Evolutionary conservation across 2,797 vertebrate genomes (phyloP).

Genomic region (Eutrigla gurnardus): DNA sequence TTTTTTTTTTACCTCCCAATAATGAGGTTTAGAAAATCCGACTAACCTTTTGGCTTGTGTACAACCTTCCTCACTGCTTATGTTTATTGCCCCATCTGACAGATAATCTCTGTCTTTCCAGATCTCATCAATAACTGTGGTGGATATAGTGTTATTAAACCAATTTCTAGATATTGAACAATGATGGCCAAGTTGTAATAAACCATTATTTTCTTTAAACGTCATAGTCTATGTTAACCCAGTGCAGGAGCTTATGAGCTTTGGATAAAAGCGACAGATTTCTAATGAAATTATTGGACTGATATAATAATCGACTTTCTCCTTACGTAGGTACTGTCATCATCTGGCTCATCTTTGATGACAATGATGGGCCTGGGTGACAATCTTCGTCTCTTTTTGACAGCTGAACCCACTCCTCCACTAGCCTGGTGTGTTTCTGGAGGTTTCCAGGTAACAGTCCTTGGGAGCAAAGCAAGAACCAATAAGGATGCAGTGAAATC

Average conservation of each 20-base stretch:
- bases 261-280: background rate
- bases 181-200: background rate
- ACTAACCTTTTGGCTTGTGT: background rate
- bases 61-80: background rate
- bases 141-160: background rate
- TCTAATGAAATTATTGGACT: background rate
- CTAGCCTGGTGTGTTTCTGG: constrained; percentile 49
- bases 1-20: constrained; percentile 1
- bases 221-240: background rate
- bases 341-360: constrained; percentile 79
- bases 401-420: constrained; percentile 41
- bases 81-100: background rate
- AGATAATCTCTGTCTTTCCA: background rate
- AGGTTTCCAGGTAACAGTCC: constrained; percentile 66
- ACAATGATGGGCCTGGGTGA: constrained; percentile 73
- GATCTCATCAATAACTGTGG: background rate
- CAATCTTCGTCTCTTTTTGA: constrained; percentile 63
- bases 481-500: constrained; percentile 34
- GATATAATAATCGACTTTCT: constrained; percentile 11
- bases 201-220: background rate
- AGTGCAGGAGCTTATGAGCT: background rate
- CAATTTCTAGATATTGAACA: background rate
- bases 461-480: constrained; percentile 38
- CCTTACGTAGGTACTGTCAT: constrained; percentile 68
- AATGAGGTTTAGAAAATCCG: background rate